These are phyloP conservation scores for Chaenodraco wilsoni DNA, from an alignment of 2,797 vertebrate species.

Conservation along the genomic window DNA sequence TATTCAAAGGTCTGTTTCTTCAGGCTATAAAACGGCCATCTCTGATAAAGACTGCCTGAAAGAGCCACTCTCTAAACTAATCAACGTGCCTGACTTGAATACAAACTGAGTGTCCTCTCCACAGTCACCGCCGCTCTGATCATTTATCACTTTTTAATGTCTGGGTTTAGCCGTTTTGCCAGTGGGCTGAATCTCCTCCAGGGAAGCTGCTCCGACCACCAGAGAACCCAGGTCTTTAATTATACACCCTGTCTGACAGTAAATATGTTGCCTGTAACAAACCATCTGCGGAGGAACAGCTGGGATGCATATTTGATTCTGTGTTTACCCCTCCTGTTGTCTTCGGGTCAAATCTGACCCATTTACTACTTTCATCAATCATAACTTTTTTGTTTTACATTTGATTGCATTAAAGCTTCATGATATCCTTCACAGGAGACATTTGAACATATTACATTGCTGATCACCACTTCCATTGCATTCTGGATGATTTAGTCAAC, in stretches of 20 bases:
- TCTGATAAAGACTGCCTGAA: neutral
- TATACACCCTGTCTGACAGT: conserved; percentile 43
- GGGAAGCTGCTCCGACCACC: conserved; percentile 25
- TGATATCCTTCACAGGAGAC: too few species aligned
- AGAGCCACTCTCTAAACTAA: neutral
- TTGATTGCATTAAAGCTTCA: too few species aligned
- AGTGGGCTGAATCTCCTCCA: conserved; percentile 43
- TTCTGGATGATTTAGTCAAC: too few species aligned
- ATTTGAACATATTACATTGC: too few species aligned
- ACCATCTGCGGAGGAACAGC: conserved; percentile 29
- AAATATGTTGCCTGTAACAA: conserved; percentile 35
- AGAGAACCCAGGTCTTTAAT: conserved; percentile 45
- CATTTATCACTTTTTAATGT: conserved; percentile 42
- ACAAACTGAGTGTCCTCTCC: conserved; percentile 15
- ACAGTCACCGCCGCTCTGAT: conserved; percentile 13
- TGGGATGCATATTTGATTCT: neutral
- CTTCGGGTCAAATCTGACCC: too few species aligned
- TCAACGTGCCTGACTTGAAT: conserved; percentile 18
- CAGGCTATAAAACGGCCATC: conserved; percentile 22
- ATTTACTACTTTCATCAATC: too few species aligned
- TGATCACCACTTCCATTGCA: too few species aligned
- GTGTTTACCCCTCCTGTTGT: neutral
- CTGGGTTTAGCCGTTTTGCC: conserved; percentile 34
- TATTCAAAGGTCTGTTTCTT: conserved; percentile 20
- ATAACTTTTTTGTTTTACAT: too few species aligned